Base-by-base conservation (phyloP, 1,140 invertebrate genomes). In the Drusus annulatus region DNA sequence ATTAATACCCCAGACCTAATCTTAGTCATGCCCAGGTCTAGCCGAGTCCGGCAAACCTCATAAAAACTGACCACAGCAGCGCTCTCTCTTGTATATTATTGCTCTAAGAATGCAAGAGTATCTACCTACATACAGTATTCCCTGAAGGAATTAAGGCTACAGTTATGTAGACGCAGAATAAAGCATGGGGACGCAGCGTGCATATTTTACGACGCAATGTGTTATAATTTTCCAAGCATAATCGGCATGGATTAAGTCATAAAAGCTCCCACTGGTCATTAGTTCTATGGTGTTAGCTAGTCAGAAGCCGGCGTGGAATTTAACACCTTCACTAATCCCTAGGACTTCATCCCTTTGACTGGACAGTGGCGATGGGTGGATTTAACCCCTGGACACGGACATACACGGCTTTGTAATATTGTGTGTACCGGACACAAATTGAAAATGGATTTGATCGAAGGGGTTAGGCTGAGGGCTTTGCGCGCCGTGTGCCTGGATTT, bases 321-420 rank as follows among this genome's bases (percentile, higher is more conserved):
- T 51, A 25, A 73, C 69, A 65, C 62, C 62, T 65, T 25, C n/a
- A 31, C 62, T 65, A 65, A 65, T 65, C 62, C 62, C 16, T 65
- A 8, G n/a, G 31, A n/a, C 62, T 17, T 56, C n/a, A 56, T 0
- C 62, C 62, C 62, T 56, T 56, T 65, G 21, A 65, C 62, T 45
- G 62, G 25, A 28, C 62, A 31, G n/a, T 65, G 62, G 28, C 17
- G 25, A 60, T 23, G n/a, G 19, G 19, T 23, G 23, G n/a, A 56
- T 21, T 1, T 56, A 21, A 63, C 23, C 60, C 60, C 23, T 63
- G 15, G 23, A n/a, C n/a, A n/a, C n/a, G n/a, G 17, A 21, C 17
- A 62, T 19, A 19, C 58, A 62, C 58, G 17, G n/a, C 23, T 63
- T 63, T 63, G 23, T 56, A 56, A 56, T 45, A 56, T 56, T 19